Conservation (phyloP, 1,140 invertebrate genomes). For the Anoplophora glabripennis region DNA sequence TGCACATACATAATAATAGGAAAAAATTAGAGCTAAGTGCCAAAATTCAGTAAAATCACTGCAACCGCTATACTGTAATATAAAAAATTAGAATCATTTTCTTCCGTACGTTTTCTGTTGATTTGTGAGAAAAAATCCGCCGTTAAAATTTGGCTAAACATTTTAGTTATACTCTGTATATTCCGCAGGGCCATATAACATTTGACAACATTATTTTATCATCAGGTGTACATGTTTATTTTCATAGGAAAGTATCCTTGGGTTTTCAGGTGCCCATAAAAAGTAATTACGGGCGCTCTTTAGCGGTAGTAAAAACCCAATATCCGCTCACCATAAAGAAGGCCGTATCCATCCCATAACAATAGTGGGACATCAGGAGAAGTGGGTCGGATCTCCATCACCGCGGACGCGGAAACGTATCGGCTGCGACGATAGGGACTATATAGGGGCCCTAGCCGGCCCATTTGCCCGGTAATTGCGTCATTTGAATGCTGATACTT, state of each 20-base stretch:
- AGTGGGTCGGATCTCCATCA: not conserved
- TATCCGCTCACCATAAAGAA: conserved; percentile 21
- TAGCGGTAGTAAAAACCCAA: conserved; percentile 1
- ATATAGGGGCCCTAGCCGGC: conserved; percentile 7
- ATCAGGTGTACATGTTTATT: not conserved
- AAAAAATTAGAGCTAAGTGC: no score
- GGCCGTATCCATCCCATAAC: conserved; percentile 22
- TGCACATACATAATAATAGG: no score
- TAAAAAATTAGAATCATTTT: no score
- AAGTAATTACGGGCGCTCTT: conserved; percentile 1
- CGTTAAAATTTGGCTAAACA: no score
- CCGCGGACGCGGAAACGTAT: not conserved
- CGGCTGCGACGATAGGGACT: not conserved
- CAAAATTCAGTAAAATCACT: no score
- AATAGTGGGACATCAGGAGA: conserved; percentile 34
- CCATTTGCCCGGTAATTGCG: conserved; percentile 41
- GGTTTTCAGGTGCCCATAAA: not conserved
- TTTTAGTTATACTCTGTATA: no score
- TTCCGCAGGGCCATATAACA: no score
- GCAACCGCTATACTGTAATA: no score
- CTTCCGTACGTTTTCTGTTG: no score
- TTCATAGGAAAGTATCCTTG: not conserved
- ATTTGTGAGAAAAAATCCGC: no score
- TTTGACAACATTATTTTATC: not conserved
- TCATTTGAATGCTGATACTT: conserved; percentile 41